These are phyloP conservation scores for Cyprinodon variegatus DNA, from an alignment of 2,113 vertebrate species.

Conservation along the genomic window DNA sequence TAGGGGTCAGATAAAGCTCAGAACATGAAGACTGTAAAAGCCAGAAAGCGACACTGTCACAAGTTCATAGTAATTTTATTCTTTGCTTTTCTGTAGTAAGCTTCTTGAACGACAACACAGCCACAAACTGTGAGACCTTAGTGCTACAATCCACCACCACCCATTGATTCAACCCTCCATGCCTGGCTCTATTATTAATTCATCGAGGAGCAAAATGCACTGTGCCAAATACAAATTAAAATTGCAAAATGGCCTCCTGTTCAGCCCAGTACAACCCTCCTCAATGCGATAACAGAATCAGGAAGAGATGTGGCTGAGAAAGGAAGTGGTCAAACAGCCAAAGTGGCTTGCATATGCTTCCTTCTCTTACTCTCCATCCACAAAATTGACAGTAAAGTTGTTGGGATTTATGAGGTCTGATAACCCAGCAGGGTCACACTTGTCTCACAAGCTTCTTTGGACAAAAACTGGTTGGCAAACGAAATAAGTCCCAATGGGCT, in stretches of 20 bases:
- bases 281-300: conserved; percentile 58
- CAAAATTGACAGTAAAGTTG: conserved; percentile 9
- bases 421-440: background rate
- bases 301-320: conserved; percentile 29
- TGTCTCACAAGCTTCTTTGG: conserved; percentile 12
- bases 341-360: conserved; percentile 44
- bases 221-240: conserved; percentile 74
- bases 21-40: conserved; percentile 31
- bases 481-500: conserved; percentile 16
- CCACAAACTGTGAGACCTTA: conserved; percentile 35
- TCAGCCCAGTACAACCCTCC: conserved; percentile 64
- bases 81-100: background rate
- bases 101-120: conserved; percentile 41
- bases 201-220: conserved; percentile 60
- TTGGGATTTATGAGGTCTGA: background rate
- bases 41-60: conserved; percentile 7
- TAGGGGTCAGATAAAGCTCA: conserved; percentile 54
- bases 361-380: background rate
- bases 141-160: conserved; percentile 31
- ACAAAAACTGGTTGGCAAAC: conserved; percentile 5
- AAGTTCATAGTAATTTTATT: conserved; percentile 7
- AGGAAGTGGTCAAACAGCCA: conserved; percentile 53
- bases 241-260: conserved; percentile 79
- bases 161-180: conserved; percentile 50
- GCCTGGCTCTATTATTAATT: conserved; percentile 64